Evolutionary conservation across 2,113 vertebrate species (phyloP).

Genomic region (Pampusana beccarii): DNA sequence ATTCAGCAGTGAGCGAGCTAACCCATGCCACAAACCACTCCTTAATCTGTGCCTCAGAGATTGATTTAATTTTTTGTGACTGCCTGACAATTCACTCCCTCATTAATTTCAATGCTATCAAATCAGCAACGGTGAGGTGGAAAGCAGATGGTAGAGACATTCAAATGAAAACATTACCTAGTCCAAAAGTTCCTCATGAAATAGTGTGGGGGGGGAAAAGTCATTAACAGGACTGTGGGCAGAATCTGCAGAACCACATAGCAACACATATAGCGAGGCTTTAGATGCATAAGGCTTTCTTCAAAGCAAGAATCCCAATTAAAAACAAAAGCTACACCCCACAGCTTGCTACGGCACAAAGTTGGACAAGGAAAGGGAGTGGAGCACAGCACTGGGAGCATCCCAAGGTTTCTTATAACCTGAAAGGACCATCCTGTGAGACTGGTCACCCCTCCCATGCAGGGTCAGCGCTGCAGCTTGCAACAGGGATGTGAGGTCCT

Average conservation of each 20-base stretch:
- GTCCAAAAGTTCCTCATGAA: not conserved
- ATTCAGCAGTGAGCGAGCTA: not conserved
- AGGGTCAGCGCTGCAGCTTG: not conserved
- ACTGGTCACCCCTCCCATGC: not conserved
- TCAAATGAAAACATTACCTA: not conserved
- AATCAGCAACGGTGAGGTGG: not conserved
- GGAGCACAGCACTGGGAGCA: not conserved
- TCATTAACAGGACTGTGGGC: not conserved
- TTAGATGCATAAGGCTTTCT: not conserved
- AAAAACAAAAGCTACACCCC: slow-evolving; percentile 21
- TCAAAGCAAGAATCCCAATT: slow-evolving; percentile 58
- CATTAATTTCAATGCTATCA: slow-evolving; percentile 10
- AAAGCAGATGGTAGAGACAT: slow-evolving; percentile 12
- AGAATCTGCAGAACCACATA: slow-evolving; percentile 45
- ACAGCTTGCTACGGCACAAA: not conserved
- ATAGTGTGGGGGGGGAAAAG: not conserved
- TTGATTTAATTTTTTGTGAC: slow-evolving; percentile 30
- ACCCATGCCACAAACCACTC: slow-evolving; percentile 18
- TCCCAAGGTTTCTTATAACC: not conserved
- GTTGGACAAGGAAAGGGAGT: not conserved
- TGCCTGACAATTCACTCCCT: slow-evolving; percentile 19
- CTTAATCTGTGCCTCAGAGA: not conserved
- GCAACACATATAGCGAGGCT: not conserved
- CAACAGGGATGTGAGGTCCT: not conserved
- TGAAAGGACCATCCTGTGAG: not conserved